These are phyloP conservation scores for cat (Felis catus) DNA, from an alignment of 2,113 vertebrate species.

Conservation along the genomic window DNA sequence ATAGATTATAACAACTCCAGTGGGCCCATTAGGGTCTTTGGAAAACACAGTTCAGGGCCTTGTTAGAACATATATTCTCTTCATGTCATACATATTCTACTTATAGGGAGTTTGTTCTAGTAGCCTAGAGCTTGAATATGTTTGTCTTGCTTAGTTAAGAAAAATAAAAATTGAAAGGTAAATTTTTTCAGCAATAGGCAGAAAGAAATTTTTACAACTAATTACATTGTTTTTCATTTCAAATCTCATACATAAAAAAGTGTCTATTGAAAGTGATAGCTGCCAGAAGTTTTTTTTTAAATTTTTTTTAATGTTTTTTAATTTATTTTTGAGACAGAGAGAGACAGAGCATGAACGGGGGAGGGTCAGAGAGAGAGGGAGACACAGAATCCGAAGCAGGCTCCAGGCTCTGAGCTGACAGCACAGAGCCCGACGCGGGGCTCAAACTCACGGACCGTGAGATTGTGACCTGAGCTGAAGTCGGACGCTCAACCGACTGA, in stretches of 20 bases:
- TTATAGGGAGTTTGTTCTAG: conserved; percentile 49
- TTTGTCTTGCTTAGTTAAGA: conserved; percentile 36
- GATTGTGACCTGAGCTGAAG: too few relatives aligned
- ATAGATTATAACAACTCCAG: conserved; percentile 62
- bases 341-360: too few relatives aligned
- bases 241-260: neutral
- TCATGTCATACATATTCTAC: neutral
- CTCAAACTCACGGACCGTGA: too few relatives aligned
- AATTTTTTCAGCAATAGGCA: neutral
- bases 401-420: too few relatives aligned
- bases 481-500: too few relatives aligned
- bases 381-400: too few relatives aligned
- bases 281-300: neutral
- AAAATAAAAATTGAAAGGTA: conserved; percentile 32
- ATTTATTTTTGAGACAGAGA: too few relatives aligned
- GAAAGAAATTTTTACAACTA: neutral
- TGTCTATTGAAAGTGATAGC: neutral
- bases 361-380: too few relatives aligned
- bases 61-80: conserved; percentile 41
- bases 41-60: conserved; percentile 40
- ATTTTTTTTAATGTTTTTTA: too few relatives aligned
- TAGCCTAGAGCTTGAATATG: neutral
- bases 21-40: conserved; percentile 41
- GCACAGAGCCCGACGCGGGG: too few relatives aligned
- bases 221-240: neutral